Conservation (phyloP, 2,113 vertebrate species). For the Baryphthengus martii region DNA sequence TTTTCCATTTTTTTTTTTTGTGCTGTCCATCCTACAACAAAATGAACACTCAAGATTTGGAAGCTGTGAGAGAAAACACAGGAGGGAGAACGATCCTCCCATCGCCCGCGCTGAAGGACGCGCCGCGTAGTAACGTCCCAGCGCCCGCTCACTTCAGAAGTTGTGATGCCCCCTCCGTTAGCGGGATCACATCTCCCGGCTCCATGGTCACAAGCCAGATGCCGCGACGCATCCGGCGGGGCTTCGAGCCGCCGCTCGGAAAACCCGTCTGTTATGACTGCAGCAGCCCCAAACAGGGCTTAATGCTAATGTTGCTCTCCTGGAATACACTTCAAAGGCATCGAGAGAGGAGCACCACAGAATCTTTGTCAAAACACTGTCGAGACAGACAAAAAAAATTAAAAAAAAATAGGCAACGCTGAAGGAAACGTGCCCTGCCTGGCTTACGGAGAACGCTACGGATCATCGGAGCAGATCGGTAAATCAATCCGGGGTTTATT, state of each 20-base stretch:
- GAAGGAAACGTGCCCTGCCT: background rate
- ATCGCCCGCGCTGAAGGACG: background rate
- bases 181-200: background rate
- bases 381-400: background rate
- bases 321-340: background rate
- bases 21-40: background rate
- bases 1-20: background rate
- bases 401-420: background rate
- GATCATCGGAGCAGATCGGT: background rate
- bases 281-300: conserved; percentile 18
- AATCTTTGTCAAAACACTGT: conserved; percentile 40
- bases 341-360: background rate
- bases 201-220: conserved; percentile 1
- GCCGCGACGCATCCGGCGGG: conserved; percentile 31
- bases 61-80: background rate
- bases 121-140: background rate
- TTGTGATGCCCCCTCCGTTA: background rate
- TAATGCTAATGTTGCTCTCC: conserved; percentile 1
- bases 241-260: background rate
- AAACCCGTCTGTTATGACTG: conserved; percentile 21
- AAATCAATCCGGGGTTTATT: background rate
- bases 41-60: background rate
- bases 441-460: background rate
- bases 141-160: conserved; percentile 15
- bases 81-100: background rate